phyloP scores from a whole-genome alignment of 2,113 vertebrate genomes.

The Nyctereutes procyonoides region DNA sequence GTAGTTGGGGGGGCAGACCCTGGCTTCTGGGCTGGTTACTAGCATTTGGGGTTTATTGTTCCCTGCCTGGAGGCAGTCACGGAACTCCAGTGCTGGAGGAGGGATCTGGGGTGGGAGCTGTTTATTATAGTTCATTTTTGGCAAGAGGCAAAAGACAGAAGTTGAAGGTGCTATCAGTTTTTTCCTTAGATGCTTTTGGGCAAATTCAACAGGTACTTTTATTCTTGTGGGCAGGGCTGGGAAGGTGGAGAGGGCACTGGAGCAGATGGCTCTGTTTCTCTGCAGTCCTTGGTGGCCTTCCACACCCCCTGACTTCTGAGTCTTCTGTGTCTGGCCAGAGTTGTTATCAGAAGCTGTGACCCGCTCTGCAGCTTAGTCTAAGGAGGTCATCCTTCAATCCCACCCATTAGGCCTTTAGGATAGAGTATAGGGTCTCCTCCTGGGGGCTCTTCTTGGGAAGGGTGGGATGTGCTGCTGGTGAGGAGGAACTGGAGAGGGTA shows the following conservation, averaged over 20 bases:
- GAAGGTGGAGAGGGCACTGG: not conserved
- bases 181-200: not conserved
- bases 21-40: not conserved
- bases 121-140: not conserved
- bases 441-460: not conserved
- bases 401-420: not conserved
- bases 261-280: not conserved
- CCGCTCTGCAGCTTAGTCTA: not conserved
- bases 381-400: not conserved
- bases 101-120: not conserved
- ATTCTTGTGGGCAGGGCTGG: not conserved
- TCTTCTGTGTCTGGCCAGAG: not conserved
- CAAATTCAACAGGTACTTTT: not conserved
- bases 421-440: constrained; percentile 61
- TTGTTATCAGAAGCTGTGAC: not conserved
- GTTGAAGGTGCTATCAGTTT: not conserved
- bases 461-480: not conserved
- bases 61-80: not conserved
- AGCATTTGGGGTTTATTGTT: not conserved
- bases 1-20: not conserved
- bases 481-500: not conserved
- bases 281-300: not conserved
- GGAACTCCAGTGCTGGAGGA: not conserved
- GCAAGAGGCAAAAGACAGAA: not conserved
- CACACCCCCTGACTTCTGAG: not conserved